Evolutionary conservation across 2,797 vertebrate species (phyloP).

Genomic region (Ispidina lecontei): DNA sequence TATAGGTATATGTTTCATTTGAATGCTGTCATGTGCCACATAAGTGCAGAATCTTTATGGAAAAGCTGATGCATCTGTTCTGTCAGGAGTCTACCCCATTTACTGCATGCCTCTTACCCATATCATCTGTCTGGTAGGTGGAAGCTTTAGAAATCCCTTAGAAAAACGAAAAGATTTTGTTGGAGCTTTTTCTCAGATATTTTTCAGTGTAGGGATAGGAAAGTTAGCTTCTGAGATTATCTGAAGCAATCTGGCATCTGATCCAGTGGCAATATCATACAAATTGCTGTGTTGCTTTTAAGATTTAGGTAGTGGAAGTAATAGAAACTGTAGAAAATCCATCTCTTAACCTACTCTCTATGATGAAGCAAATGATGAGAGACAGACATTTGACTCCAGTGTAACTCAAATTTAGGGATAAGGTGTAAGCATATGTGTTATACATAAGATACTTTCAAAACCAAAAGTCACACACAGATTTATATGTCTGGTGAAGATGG

Average conservation of each 20-base stretch:
- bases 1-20: not conserved
- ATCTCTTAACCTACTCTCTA: not conserved
- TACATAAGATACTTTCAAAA: not conserved
- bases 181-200: not conserved
- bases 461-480: not conserved
- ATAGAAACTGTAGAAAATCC: not conserved
- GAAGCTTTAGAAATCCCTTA: not conserved
- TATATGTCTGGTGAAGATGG: not conserved
- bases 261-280: not conserved
- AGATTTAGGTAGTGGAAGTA: not conserved
- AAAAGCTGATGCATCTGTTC: not conserved
- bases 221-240: not conserved
- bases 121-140: not conserved
- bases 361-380: not conserved
- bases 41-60: not conserved
- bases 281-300: not conserved
- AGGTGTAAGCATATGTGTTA: not conserved
- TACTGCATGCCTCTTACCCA: not conserved
- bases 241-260: not conserved
- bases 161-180: not conserved
- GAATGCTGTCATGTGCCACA: not conserved
- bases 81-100: not conserved
- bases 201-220: not conserved
- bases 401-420: not conserved
- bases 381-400: not conserved